These are phyloP conservation scores for Clusia tigrina DNA, from an alignment of 2,888 invertebrate genomes.

Conservation along the genomic window DNA sequence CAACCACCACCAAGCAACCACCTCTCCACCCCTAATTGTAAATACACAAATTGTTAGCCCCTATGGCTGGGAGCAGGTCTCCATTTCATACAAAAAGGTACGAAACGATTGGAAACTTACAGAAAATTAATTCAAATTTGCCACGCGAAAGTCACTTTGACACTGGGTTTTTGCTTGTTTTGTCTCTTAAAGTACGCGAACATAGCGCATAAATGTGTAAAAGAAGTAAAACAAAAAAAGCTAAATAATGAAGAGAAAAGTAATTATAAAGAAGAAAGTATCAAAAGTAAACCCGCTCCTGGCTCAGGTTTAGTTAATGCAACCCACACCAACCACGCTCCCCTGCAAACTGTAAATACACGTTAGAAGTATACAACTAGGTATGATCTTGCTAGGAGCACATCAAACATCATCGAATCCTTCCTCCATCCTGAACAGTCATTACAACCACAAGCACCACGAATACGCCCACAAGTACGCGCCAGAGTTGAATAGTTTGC, in stretches of 20 bases:
- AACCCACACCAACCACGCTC: background rate
- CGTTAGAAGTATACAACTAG: too few species aligned
- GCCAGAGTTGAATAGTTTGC: too few species aligned
- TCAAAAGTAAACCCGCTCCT: slow-evolving; percentile 58
- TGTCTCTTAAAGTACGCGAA: background rate
- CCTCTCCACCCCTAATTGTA: too few species aligned
- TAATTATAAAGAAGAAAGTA: background rate
- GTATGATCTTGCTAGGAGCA: too few species aligned
- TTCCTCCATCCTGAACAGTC: too few species aligned
- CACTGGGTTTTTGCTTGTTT: slow-evolving; percentile 39
- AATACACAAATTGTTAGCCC: slow-evolving; percentile 34
- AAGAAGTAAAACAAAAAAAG: slow-evolving; percentile 10
- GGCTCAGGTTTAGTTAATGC: slow-evolving; percentile 42
- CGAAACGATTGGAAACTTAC: too few species aligned
- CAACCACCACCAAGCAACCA: too few species aligned
- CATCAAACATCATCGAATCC: too few species aligned
- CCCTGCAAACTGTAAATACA: slow-evolving; percentile 5
- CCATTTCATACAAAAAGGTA: slow-evolving; percentile 28
- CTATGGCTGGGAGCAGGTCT: slow-evolving; percentile 59
- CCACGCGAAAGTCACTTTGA: slow-evolving; percentile 35
- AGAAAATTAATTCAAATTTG: slow-evolving; percentile 26
- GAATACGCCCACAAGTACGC: too few species aligned
- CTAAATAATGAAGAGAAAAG: slow-evolving; percentile 7
- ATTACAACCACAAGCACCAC: too few species aligned
- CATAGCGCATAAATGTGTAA: background rate